phyloP scores from a whole-genome alignment of 2,888 invertebrate species.

The Pandemis corylana region DNA sequence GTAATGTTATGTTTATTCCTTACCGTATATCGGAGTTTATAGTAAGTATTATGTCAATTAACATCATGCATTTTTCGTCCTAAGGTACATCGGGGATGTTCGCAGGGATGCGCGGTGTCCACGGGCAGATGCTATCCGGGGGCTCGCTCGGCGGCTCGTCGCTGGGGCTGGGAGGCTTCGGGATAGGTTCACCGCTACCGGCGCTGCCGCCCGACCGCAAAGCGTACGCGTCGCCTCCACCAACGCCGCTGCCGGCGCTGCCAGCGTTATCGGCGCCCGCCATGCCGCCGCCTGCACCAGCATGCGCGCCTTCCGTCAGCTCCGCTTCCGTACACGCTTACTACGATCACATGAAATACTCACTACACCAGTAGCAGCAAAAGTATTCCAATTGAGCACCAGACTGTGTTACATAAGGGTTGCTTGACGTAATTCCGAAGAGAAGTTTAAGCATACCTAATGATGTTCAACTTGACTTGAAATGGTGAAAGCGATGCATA shows the following conservation, averaged over 20 bases:
- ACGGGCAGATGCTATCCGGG: constrained; percentile 75
- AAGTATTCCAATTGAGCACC: not conserved
- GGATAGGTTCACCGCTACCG: constrained; percentile 71
- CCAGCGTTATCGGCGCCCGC: constrained; percentile 66
- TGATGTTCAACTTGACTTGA: not conserved
- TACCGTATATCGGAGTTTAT: not conserved
- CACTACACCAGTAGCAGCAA: constrained; percentile 37
- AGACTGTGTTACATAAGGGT: constrained; percentile 6
- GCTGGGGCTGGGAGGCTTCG: constrained; percentile 71
- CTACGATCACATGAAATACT: constrained; percentile 56
- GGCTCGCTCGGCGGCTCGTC: constrained; percentile 67
- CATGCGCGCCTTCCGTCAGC: constrained; percentile 72
- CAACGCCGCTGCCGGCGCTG: constrained; percentile 78
- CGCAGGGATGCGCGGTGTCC: constrained; percentile 74
- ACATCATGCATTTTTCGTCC: constrained; percentile 39
- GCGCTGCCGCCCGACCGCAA: constrained; percentile 84
- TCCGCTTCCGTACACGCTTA: constrained; percentile 73
- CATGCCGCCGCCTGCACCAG: constrained; percentile 54
- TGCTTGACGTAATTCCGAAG: not conserved
- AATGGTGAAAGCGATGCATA: constrained; percentile 1
- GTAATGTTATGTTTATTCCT: no score
- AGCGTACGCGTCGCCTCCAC: constrained; percentile 82
- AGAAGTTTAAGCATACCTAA: not conserved
- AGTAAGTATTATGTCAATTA: not conserved
- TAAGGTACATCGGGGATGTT: constrained; percentile 74